Evolutionary conservation across 1,140 invertebrate genomes (phyloP), one percentile per base, ranked within the genome.

Genomic region (Zaprionus africanus): DNA sequence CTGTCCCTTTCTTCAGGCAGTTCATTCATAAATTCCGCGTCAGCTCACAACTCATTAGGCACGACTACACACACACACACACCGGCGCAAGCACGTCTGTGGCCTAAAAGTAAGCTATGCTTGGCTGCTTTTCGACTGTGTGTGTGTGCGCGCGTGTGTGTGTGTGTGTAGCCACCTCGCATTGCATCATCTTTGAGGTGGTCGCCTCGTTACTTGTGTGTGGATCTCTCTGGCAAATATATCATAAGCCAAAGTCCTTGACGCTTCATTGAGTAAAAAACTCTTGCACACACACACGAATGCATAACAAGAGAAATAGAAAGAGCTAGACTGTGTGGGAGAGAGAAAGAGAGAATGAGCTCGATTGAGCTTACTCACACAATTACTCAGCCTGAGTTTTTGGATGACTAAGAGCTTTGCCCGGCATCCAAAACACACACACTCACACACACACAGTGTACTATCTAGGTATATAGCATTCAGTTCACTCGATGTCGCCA

Each of bases 261-360:
- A 88, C 85, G 85, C 85, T 88, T 90, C 85, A 88, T 88, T 88
- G 85, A 88, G 85, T 88, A 90, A 88, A 88, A 88, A 81, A 86
- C 75, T 78, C 65, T 70, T 67, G 70, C 69, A 70, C 62, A 82
- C 60, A 70, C 77, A 77, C 63, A 71, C 49, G 51, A 58, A 66
- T 13, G 19, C 46, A 22, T 7, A 34, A 34, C 11, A 66, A 56
- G 3, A 53, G 51, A 41, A 17, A 9, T 19, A 31, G 59, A 36
- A 26, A 41, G 19, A 53, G 46, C 31, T 19, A 64, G 26, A 46
- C 24, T 12, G 7, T 2, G 13, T 19, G 34, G 15, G 64, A 31
- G 24, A 15, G 28, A 12, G 56, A 36, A 17, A n/a, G 57, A 54
- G 17, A 49, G 51, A 1, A 9, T 17, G 41, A 17, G 41, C 36